These are phyloP conservation scores for Cololabis saira DNA, from an alignment of 2,113 vertebrate genomes.

Conservation along the genomic window DNA sequence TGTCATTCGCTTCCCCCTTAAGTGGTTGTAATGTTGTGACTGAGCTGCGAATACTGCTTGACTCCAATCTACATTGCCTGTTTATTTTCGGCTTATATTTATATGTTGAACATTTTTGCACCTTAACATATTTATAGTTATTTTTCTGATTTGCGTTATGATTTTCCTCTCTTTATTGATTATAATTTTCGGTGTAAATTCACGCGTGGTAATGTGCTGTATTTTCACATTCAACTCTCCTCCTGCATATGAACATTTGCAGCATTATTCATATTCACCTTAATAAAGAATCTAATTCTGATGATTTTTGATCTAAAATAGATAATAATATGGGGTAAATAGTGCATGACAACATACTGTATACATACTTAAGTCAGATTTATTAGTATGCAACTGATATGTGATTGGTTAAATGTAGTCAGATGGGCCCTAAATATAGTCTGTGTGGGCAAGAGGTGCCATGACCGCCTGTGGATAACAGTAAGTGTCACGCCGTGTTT, in stretches of 20 bases:
- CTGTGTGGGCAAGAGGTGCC: slow-evolving; percentile 44
- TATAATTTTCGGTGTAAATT: no score
- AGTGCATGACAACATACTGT: background rate
- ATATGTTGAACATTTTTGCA: no score
- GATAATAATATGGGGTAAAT: background rate
- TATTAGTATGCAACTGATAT: slow-evolving; percentile 23
- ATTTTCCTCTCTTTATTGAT: no score
- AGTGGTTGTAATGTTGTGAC: no score
- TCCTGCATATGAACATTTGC: background rate
- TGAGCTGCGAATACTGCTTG: no score
- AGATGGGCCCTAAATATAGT: slow-evolving; percentile 37
- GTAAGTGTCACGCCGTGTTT: slow-evolving; percentile 17
- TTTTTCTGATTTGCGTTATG: no score
- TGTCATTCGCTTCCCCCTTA: no score
- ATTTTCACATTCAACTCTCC: no score
- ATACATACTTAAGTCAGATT: background rate
- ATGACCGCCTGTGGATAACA: slow-evolving; percentile 35
- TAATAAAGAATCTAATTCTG: background rate
- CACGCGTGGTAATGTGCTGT: no score
- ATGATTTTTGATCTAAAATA: background rate
- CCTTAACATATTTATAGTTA: no score
- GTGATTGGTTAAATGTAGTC: slow-evolving; percentile 18
- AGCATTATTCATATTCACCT: background rate
- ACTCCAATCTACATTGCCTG: no score
- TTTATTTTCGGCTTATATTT: no score